These are phyloP conservation scores for Botrylloides violaceus DNA, from an alignment of 23 tunicate species.

Conservation along the genomic window DNA sequence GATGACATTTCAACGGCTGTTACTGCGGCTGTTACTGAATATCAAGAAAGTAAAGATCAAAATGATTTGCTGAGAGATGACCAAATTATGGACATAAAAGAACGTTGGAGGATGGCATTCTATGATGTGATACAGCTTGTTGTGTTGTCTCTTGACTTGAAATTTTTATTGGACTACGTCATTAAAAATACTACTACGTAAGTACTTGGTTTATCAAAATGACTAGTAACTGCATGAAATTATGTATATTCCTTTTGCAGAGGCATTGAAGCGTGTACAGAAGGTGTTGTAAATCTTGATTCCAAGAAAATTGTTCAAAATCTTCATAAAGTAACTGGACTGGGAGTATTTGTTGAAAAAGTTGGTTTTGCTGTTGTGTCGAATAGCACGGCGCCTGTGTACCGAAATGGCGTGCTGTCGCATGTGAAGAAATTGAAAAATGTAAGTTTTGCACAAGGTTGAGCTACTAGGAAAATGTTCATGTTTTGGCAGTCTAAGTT, in stretches of 20 bases:
- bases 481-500: too few species aligned
- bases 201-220: background rate
- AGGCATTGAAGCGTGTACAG: constrained; percentile 40
- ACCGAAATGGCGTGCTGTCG: constrained; percentile 50
- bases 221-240: background rate
- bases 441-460: too few species aligned
- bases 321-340: constrained; percentile 40
- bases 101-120: background rate
- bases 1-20: background rate
- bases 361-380: constrained; percentile 28
- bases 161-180: constrained; percentile 5
- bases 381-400: constrained; percentile 35
- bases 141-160: constrained; percentile 22
- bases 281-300: constrained; percentile 57
- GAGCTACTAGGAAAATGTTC: too few species aligned
- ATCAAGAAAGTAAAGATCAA: background rate
- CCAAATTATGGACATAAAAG: background rate
- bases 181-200: background rate
- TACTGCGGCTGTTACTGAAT: background rate
- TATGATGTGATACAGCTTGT: constrained; percentile 17
- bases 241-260: constrained; percentile 7
- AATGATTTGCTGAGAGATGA: background rate
- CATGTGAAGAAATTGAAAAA: constrained; percentile 40
- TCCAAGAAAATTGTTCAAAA: constrained; percentile 21
- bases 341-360: constrained; percentile 26